Evolutionary conservation across 2,113 vertebrate genomes (phyloP), one percentile per base, ranked within the genome.

Genomic region (Zosterops hypoxanthus): DNA sequence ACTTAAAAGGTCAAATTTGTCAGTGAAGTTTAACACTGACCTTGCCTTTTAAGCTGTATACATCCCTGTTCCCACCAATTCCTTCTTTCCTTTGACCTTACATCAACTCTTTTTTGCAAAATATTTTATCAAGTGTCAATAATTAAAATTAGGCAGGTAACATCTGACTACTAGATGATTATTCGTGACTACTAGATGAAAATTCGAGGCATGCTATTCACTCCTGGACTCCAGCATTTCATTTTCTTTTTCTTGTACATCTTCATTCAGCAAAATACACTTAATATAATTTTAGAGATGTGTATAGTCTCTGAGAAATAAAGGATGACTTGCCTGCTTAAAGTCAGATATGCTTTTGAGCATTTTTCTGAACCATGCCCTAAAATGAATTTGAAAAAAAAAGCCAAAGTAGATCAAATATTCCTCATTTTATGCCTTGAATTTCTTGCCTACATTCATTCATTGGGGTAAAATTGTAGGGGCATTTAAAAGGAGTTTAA

Each of bases 1-100:
- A 86, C 52, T 94, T 95, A 81, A 85, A 94, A 92, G 92, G 82
- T 95, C 78, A 86, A 77, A 90, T 95, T 94, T 88, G 78, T 86
- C 92, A 86, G 50, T 56, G 66, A 80, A 85, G 75, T 92, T 95
- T 94, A 85, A 86, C 70, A 50, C 33, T 50, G 69, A 80, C 56
- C 55, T 73, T 82, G 85, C 59, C 41, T 92, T 95, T 94, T 80
- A 92, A 92, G 86, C 33, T 76, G 23, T 41, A 93, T 47, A 47
- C 47, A 70, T 63, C 60, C 34, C 50, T 70, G 22, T 53, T 94
- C 52, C 71, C 85, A 93, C 13, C 64, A 95, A 56, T 75, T 90
- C 49, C 42, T 86, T 75, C 53, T 82, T 96, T 73, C 55, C n/a
- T 83, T 77, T 80, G 44, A 86, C 50, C 56, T 92, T 49, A 56